Evolutionary conservation across 1,140 invertebrate genomes (phyloP), one percentile per base, ranked within the genome.

Genomic region (Magallana ariakensis): DNA sequence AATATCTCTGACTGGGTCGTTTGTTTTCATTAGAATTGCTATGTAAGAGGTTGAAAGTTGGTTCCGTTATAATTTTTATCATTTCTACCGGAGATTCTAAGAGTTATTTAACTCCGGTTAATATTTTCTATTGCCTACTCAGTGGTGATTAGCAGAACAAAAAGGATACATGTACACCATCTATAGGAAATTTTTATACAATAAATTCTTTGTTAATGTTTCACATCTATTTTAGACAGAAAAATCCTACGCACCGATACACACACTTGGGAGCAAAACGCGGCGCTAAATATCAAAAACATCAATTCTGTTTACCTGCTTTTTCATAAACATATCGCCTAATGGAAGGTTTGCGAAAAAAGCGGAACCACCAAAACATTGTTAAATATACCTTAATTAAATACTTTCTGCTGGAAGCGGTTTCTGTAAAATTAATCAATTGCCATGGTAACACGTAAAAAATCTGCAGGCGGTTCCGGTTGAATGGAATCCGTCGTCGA

Each of bases 361-460:
- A 75, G 66, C 66, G 66, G 66, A 75, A 75, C 66, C 66, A 75
- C 66, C 66, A 75, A 75, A 75, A 75, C 66, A 75, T 75, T 75
- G 66, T 75, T 75, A 75, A 75, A 75, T 75, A 75, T 75, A 75
- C 66, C 66, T 75, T 75, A 75, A 75, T 75, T 75, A 75, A 75
- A 75, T 75, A 75, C 66, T 75, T 75, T 33, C 66, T 75, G 19
- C 22, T 75, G 66, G 66, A 75, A 75, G 66, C 66, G 15, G 66
- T 19, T 75, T 75, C 66, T 75, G 66, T 75, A 26, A 75, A 75
- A 75, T 75, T 75, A 75, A 75, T 75, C 66, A 75, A 75, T 75
- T 26, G 22, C 66, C 66, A 75, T 75, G 22, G 66, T 11, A 75
- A 75, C 66, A 75, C 22, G 22, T 75, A 75, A 75, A 75, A 75